Evolutionary conservation across 2,113 vertebrate species (phyloP), one percentile per base, ranked within the genome.

Genomic region (Percina caprodes): DNA sequence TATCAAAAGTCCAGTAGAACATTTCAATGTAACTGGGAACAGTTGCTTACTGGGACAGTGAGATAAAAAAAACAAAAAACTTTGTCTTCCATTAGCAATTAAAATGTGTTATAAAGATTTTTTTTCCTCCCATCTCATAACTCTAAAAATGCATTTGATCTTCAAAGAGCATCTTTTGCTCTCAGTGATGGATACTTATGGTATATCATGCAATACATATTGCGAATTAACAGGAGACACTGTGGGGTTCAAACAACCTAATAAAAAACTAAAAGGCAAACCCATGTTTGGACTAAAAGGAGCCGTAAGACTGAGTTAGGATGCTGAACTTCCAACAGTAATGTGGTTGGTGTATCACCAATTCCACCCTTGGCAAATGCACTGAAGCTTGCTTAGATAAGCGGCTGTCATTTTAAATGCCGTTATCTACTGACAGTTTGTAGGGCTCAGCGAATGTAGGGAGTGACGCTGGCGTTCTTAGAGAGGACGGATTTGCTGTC

Each of bases 371-470:
- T 68, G 71, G 85, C 76, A 80, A 92, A 93, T 80, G 86, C 85
- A 88, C 61, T 61, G 63, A 79, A 85, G 84, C 90, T 86, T 88
- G 76, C 92, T 92, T 77, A 89, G 94, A 94, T 94, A 94, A 94
- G 92, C 84, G 46, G 74, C 83, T 92, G 94, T 90, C 91, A 94
- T 93, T 94, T 92, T 73, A 84, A 94, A 93, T 84, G 77, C 83
- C 30, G 73, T 88, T 93, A 92, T 94, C 89, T 92, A 33, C 90
- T 87, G 92, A 92, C 89, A 91, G 92, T 90, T 89, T 91, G 89
- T 85, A 82, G 86, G 74, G 86, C 91, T 93, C 86, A 90, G 91
- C 88, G 72, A 90, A 93, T 93, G 94, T 86, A 82, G 77, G 74
- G 74, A 83, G 73, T 70, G 87, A 89, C 90, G 84, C 63, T 46